Percentiles rank a stretch among this genome's conserved stretches.
Conservation (phyloP, 64 coral and sea anemone species). For the Actinia equina region DNA sequence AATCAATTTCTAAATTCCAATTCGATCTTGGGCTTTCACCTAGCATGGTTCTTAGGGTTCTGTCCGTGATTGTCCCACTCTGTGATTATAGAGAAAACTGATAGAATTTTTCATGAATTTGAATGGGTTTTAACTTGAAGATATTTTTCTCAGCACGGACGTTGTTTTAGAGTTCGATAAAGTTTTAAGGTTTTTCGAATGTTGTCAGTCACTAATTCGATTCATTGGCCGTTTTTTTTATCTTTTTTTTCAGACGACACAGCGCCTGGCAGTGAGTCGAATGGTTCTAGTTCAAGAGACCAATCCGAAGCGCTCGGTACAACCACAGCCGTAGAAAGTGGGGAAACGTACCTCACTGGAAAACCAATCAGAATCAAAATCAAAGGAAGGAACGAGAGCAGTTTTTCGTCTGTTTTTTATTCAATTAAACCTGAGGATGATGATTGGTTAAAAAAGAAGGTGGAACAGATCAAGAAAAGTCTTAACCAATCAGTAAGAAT, state of each 20-base stretch:
- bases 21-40: too few species aligned
- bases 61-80: too few species aligned
- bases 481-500: neutral
- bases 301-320: neutral
- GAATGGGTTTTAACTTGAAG: too few species aligned
- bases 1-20: too few species aligned
- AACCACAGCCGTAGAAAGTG: conserved; percentile 37
- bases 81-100: too few species aligned
- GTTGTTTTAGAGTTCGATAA: too few species aligned
- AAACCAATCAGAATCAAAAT: neutral
- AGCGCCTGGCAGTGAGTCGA: neutral
- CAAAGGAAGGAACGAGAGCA: neutral
- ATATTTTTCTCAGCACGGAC: too few species aligned
- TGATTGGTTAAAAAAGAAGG: neutral
- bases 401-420: neutral
- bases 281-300: neutral
- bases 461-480: neutral
- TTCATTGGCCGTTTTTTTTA: too few species aligned
- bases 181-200: too few species aligned
- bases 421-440: conserved; percentile 1
- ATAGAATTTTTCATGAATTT: too few species aligned
- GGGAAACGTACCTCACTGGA: conserved; percentile 48
- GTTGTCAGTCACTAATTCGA: neutral
- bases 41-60: too few species aligned
- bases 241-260: neutral